phyloP scores from a whole-genome alignment of 2,888 invertebrate species.

The Polydesmus complanatus region DNA sequence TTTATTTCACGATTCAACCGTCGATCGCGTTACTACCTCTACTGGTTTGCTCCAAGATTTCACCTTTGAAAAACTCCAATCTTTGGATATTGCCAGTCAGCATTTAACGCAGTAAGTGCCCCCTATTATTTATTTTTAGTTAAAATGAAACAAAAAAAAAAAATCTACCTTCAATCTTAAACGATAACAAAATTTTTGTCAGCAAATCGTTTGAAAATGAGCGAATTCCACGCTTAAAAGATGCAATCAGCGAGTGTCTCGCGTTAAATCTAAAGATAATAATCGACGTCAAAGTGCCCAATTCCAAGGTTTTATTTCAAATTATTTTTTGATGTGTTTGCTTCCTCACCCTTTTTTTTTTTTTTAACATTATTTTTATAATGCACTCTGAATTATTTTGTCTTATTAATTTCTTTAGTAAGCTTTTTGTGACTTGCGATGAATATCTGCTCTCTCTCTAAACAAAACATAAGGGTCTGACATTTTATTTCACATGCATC shows the following conservation, averaged over 20 bases:
- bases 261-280: constrained; percentile 53
- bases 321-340: too few relatives aligned
- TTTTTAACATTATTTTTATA: too few relatives aligned
- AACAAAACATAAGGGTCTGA: too few relatives aligned
- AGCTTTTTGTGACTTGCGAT: too few relatives aligned
- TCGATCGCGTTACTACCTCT: constrained; percentile 50
- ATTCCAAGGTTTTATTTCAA: constrained; percentile 48
- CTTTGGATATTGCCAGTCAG: constrained; percentile 49
- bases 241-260: constrained; percentile 51
- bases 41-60: constrained; percentile 40
- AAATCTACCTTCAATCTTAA: neutral
- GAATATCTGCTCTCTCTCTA: too few relatives aligned
- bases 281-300: constrained; percentile 61
- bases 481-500: too few relatives aligned
- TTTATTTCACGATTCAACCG: constrained; percentile 56
- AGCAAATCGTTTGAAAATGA: constrained; percentile 48
- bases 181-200: neutral
- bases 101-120: constrained; percentile 26
- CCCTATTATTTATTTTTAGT: neutral
- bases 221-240: constrained; percentile 52
- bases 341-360: too few relatives aligned
- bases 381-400: too few relatives aligned
- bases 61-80: constrained; percentile 48
- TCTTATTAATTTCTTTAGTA: too few relatives aligned
- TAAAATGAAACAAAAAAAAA: neutral